Base-by-base conservation (phyloP, 2,888 invertebrate species). In the Drosophila mayaguana region DNA sequence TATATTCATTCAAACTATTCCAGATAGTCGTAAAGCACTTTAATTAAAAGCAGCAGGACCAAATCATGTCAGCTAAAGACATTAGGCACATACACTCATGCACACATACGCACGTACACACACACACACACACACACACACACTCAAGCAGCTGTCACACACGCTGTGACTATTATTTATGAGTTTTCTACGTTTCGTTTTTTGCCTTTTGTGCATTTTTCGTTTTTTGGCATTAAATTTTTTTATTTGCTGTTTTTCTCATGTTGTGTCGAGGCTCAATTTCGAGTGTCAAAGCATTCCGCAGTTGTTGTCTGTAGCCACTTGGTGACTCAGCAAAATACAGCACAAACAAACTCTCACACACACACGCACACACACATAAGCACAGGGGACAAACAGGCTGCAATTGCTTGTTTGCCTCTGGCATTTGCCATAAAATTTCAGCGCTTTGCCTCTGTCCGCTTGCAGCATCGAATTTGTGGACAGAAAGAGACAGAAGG, bases 251-350 rank as follows among this genome's bases (percentile, higher is more conserved):
- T 36, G 32, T 42, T 60, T 63, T 40, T 50, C 56, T 50, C 64
- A 3, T 63, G 36, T 40, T 69, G 60, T 73, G 67, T 59, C 81
- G 81, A 72, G 84, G 81, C 87, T 85, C 84, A 83, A 81, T 86
- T 84, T 86, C 63, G 72, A 83, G 86, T 86, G 89, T 78, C 89
- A 84, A 78, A 83, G 76, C 76, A 68, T 73, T 68, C 66, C 56
- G 43, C 46, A 46, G 75, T 54, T 62, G 72, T 66, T 67, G 81
- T 63, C 48, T 63, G 75, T 48, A 64, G 61, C 46, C 71, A 59
- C 61, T 72, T 78, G 75, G 76, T 89, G 85, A 85, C 82, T 89
- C 89, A 89, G 87, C 89, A 72, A 56, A 66, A 65, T 46, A 60
- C 50, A 46, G 36, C 25, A 38, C 38, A 63, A 48, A 48, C 55